Evolutionary conservation across 1,140 invertebrate species (phyloP), one percentile per base, ranked within the genome.

Genomic region (Venturia canescens): DNA sequence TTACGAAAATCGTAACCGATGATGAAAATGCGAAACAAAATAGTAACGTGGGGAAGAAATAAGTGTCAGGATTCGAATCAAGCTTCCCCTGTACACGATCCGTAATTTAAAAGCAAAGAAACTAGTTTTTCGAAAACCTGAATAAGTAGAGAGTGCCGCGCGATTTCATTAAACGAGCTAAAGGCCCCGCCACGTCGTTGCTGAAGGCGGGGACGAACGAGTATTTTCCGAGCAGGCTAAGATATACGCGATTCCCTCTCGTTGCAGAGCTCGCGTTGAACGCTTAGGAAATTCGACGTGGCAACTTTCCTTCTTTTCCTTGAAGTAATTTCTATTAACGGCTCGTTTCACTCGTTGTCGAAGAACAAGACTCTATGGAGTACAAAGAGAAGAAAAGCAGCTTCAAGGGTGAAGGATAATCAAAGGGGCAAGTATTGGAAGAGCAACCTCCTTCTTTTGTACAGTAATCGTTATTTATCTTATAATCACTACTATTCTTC

Each of bases 341-440:
- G 26, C 29, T 76, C 53, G 72, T 76, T 76, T 76, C n/a, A 76
- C 72, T 76, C 72, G 72, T 57, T 60, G 26, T 76, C 29, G 71
- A 74, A 74, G 48, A 57, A 23, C 21, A 21, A 63, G 13, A 63
- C n/a, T 26, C 15, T 63, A 26, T 63, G 23, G 23, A 23, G 60
- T 63, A 63, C 60, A 63, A 63, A 63, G 60, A 63, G 60, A 63
- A 63, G n/a, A 63, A 63, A 63, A 63, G 60, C 60, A 63, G 3
- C 21, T 2, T n/a, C 11, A n/a, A 53, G 4, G 50, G 3, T n/a
- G 50, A 21, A n/a, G n/a, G 50, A 18, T n/a, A 18, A 18, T 57
- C 2, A 23, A 63, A 9, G 23, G 23, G 5, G 26, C n/a, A 27
- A 13, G 23, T 23, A 63, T 2, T 7, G 60, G 3, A 63, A 26